Conservation (phyloP, 2,888 invertebrate species). For the Eristalis pertinax region DNA sequence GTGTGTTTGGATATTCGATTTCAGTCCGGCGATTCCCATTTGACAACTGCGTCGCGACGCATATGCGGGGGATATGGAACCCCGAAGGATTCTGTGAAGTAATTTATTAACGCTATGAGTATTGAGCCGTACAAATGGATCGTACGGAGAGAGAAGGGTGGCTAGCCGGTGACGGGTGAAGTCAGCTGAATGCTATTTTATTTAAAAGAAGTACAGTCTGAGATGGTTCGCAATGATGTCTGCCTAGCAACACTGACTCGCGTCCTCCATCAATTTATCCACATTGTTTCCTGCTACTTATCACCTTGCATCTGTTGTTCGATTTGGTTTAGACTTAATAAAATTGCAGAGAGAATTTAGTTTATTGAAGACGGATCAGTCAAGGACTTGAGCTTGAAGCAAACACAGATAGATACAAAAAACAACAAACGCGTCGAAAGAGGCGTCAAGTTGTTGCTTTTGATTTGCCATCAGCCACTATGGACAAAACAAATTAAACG, state of each 20-base stretch:
- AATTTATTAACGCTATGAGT: not conserved
- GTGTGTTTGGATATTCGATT: conserved; percentile 45
- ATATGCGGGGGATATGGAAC: not conserved
- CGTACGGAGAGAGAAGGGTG: not conserved
- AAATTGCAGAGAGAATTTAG: too few species aligned
- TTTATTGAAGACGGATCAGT: too few species aligned
- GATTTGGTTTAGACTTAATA: too few species aligned
- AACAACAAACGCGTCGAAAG: too few species aligned
- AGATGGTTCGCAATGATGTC: not conserved
- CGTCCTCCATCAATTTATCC: too few species aligned
- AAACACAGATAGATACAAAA: too few species aligned
- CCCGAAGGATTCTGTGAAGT: not conserved
- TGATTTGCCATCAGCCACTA: too few species aligned
- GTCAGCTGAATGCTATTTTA: not conserved
- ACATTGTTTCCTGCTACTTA: too few species aligned
- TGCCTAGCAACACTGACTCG: not conserved
- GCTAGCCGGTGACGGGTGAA: not conserved
- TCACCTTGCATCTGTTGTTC: too few species aligned
- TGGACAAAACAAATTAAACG: too few species aligned
- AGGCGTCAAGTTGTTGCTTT: too few species aligned
- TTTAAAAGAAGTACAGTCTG: not conserved
- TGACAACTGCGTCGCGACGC: not conserved
- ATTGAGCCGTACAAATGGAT: not conserved
- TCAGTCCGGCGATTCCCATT: conserved; percentile 11
- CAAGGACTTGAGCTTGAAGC: too few species aligned